These are phyloP conservation scores for Perodicticus potto DNA, from an alignment of 2,797 vertebrate species.

Conservation along the genomic window DNA sequence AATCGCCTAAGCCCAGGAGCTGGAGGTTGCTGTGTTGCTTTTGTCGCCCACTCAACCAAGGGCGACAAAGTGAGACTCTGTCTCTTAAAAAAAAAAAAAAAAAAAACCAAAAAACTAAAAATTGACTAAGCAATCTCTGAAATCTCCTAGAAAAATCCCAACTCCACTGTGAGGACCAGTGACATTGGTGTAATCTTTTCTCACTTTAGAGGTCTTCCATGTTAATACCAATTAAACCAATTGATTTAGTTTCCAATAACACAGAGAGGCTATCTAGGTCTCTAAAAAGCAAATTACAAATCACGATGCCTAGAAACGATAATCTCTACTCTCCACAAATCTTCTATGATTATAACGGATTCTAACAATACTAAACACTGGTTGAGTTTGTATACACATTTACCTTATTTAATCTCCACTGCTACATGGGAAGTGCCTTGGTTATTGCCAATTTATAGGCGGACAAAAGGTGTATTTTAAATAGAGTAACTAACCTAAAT, in stretches of 20 bases:
- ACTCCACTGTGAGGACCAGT: neutral
- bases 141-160: neutral
- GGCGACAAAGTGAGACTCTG: no score
- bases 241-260: neutral
- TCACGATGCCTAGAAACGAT: slow-evolving; percentile 8
- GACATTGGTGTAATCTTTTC: neutral
- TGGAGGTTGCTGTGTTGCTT: no score
- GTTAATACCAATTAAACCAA: neutral
- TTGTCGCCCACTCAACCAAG: no score
- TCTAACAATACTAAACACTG: neutral
- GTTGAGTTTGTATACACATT: neutral
- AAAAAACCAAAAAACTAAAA: no score
- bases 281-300: neutral
- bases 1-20: no score
- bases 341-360: neutral
- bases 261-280: neutral
- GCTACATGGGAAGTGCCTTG: no score
- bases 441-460: neutral
- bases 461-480: neutral
- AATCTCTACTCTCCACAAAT: neutral
- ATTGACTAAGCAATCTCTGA: neutral
- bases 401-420: neutral
- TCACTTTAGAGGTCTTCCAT: neutral
- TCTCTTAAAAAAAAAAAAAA: no score
- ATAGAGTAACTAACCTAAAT: neutral